These are phyloP conservation scores for Pangasius krempfi DNA, from an alignment of 2,797 vertebrate genomes.

Conservation along the genomic window DNA sequence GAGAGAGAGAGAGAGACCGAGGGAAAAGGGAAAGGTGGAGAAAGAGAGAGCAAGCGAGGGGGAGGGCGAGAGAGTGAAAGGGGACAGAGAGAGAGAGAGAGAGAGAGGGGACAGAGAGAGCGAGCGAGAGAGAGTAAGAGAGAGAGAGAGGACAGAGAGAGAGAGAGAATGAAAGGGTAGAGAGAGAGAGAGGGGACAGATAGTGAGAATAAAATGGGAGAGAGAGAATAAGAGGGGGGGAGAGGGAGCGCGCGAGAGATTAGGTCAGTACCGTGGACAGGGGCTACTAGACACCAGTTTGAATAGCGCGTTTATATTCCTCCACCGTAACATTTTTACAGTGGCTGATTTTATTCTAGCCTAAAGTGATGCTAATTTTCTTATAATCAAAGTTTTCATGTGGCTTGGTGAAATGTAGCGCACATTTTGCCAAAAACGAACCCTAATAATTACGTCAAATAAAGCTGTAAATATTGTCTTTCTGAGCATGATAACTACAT, in stretches of 20 bases:
- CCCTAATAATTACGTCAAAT: background rate
- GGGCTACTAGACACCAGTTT: conserved; percentile 50
- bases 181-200: conserved; percentile 3
- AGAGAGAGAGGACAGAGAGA: conserved; percentile 17
- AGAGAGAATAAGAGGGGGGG: background rate
- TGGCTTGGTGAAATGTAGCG: too few relatives aligned
- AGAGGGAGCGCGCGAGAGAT: conserved; percentile 22
- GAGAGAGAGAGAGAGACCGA: conserved; percentile 26
- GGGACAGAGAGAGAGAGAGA: conserved; percentile 28
- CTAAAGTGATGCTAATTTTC: background rate
- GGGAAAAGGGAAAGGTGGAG: background rate
- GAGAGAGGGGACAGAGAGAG: background rate
- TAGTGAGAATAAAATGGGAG: background rate
- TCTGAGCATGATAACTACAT: background rate
- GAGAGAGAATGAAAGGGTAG: conserved; percentile 1
- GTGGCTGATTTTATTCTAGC: background rate
- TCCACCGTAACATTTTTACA: background rate
- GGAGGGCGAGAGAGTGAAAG: conserved; percentile 19
- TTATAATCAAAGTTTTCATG: background rate
- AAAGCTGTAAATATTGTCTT: background rate
- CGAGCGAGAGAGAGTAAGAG: background rate
- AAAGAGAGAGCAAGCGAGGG: background rate
- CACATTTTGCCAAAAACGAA: background rate
- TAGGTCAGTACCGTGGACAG: conserved; percentile 71
- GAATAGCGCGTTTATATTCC: background rate